Conservation (phyloP, 2,797 vertebrate genomes). For the Crenuchus spilurus region DNA sequence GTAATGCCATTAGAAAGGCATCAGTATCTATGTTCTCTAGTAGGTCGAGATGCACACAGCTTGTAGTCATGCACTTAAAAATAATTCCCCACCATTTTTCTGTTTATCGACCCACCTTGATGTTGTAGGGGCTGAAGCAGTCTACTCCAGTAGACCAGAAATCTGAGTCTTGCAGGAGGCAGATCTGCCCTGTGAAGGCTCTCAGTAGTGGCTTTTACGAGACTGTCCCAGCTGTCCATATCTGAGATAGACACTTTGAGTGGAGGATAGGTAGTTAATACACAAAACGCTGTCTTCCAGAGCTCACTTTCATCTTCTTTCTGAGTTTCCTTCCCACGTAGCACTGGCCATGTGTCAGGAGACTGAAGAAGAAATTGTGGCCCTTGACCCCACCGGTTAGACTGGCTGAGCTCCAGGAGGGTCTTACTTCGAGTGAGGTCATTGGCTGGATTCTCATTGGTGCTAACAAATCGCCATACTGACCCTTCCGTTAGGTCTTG, state of each 20-base stretch:
- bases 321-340: background rate
- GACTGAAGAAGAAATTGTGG: constrained; percentile 16
- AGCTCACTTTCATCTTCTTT: background rate
- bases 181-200: background rate
- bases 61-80: constrained; percentile 29
- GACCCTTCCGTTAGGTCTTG: constrained; percentile 2
- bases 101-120: background rate
- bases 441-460: constrained; percentile 24
- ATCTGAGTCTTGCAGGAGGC: background rate
- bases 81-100: constrained; percentile 41
- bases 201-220: too few relatives aligned
- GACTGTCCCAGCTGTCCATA: background rate
- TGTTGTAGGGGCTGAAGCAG: background rate
- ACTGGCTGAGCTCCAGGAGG: background rate
- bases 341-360: background rate
- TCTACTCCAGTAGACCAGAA: background rate
- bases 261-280: background rate
- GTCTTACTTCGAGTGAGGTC: constrained; percentile 21
- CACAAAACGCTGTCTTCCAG: background rate
- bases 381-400: constrained; percentile 23
- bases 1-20: background rate
- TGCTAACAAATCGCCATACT: constrained; percentile 21
- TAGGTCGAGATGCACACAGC: constrained; percentile 31
- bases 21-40: background rate
- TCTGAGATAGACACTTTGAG: background rate